Evolutionary conservation across 2,888 invertebrate genomes (phyloP), one percentile per base, ranked within the genome.

Genomic region (Sesamia inferens): DNA sequence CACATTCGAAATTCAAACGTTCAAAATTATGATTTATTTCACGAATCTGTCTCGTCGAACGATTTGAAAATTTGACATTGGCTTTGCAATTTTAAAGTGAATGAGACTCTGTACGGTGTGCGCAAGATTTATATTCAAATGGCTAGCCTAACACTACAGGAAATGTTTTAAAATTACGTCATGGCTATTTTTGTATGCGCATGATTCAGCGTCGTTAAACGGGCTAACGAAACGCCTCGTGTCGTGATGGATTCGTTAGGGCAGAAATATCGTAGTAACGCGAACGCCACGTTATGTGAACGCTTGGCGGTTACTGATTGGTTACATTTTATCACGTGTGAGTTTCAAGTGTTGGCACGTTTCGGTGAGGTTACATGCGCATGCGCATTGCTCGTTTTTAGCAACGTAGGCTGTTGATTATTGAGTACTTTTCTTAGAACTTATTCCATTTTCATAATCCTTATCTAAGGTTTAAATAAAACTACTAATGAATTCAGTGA

Each of bases 191-290:
- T 68, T 74, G 66, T 65, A 44, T 44, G 48, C 74, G 76, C 75
- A 82, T 87, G 88, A 86, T 74, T 85, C 84, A 83, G 61, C 77
- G 85, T 81, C 87, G 87, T 87, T 87, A 82, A 77, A 87, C 86
- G 88, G 61, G 83, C 71, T 87, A 87, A 87, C 87, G 87, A 87
- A 86, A 81, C 75, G 71, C 59, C 8, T n/a, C 66, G 78, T 82
- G 11, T n/a, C 66, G 78, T 82, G 68, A 78, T 74, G 65, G 62
- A 78, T 83, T 83, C 83, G 81, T 81, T 81, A 83, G 83, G 71
- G 54, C 59, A 48, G 59, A 64, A 70, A 59, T 7, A 76, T 8
- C 63, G 31, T 63, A 22, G 61, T 42, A 66, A 66, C 76, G 67
- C 19, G 24, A 14, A 16, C 42, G 55, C 58, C 47, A 74, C 63